Conservation (phyloP, 2,113 vertebrate genomes). For the Tyto alba region DNA sequence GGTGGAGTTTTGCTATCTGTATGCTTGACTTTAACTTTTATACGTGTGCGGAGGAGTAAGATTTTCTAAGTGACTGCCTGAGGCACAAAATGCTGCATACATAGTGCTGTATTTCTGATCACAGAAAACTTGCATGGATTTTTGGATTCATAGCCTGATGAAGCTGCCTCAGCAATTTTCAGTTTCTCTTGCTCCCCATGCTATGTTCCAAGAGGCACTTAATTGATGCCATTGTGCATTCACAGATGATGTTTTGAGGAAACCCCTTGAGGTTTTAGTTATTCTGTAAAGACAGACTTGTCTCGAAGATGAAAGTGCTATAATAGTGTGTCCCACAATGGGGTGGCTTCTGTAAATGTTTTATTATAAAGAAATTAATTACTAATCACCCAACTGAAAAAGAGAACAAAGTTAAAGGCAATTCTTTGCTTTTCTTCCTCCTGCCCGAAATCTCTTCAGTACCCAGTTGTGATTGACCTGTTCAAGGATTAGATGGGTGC, state of each 20-base stretch:
- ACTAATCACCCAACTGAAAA: background rate
- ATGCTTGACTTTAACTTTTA: background rate
- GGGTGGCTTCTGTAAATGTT: background rate
- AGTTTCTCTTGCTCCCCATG: background rate
- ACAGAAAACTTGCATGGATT: background rate
- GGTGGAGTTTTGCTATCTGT: background rate
- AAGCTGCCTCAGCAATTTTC: conserved; percentile 31
- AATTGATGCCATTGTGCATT: conserved; percentile 28
- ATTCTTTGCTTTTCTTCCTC: background rate
- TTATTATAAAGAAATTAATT: conserved; percentile 24
- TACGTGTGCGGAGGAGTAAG: background rate
- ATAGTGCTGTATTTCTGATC: background rate
- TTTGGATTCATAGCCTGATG: conserved; percentile 1
- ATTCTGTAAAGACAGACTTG: background rate
- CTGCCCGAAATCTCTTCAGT: background rate
- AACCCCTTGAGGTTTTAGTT: conserved; percentile 6
- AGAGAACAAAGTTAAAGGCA: background rate
- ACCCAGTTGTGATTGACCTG: background rate
- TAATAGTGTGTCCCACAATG: background rate
- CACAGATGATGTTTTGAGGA: conserved; percentile 9
- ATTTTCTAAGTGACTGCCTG: background rate
- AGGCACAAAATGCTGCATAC: background rate
- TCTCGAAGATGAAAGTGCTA: conserved; percentile 17
- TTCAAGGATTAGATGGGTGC: background rate
- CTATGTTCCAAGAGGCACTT: background rate